A percentile compares a stretch with the other conserved stretches of the same genome.
These are phyloP conservation scores for Rhombomys opimus DNA, from an alignment of 2,113 vertebrate species.

Conservation along the genomic window DNA sequence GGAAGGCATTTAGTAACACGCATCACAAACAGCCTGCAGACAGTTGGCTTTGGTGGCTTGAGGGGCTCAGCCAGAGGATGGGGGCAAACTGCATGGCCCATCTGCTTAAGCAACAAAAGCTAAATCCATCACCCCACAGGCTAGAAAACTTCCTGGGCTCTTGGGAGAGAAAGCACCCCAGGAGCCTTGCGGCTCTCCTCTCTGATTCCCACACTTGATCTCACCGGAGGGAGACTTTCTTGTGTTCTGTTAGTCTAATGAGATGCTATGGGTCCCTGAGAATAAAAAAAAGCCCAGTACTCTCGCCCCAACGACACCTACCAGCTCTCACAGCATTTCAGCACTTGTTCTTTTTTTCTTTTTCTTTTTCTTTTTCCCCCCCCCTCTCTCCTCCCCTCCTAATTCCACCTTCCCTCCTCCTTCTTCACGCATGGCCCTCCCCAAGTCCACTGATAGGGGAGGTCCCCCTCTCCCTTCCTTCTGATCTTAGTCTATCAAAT, in stretches of 20 bases:
- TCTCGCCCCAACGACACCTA: not conserved
- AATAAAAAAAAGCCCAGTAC: not conserved
- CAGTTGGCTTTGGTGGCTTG: rapidly evolving
- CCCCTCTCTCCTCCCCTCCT: no score
- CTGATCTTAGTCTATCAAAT: no score
- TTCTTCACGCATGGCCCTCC: no score
- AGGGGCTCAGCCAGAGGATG: not conserved
- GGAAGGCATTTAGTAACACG: rapidly evolving
- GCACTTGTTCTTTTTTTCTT: no score
- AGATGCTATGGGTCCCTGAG: not conserved
- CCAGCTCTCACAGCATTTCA: not conserved
- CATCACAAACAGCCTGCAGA: not conserved
- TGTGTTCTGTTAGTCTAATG: not conserved
- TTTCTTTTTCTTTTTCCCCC: no score
- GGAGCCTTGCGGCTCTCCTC: no score
- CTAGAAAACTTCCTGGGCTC: not conserved
- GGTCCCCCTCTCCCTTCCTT: no score
- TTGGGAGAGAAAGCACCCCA: not conserved
- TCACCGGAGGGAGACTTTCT: not conserved
- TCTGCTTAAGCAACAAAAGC: rapidly evolving
- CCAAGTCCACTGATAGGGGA: no score
- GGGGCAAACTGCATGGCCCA: rapidly evolving
- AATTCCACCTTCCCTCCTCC: no score
- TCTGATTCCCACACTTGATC: not conserved
- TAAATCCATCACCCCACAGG: rapidly evolving